phyloP scores from a whole-genome alignment of 2,888 invertebrate genomes.

The Cantharis flavilabris region DNA sequence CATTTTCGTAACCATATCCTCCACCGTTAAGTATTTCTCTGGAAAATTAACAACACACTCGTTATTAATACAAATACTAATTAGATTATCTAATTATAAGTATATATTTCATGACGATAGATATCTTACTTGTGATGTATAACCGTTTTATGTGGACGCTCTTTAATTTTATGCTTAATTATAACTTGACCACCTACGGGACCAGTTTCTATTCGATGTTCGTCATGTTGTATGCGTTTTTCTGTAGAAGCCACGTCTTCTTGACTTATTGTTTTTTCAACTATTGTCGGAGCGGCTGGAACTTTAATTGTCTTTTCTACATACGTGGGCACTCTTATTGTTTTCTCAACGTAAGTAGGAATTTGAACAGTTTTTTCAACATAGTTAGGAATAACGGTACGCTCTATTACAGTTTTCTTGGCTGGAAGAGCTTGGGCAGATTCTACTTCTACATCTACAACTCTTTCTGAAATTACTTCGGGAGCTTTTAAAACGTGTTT shows the following conservation, averaged over 20 bases:
- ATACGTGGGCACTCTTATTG: conserved; percentile 50
- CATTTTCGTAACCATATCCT: conserved; percentile 9
- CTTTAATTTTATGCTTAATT: conserved; percentile 2
- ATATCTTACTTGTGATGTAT: conserved; percentile 5
- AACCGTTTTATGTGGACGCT: not conserved
- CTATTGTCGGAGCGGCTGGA: conserved; percentile 47
- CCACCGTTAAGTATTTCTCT: not conserved
- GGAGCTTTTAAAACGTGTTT: not conserved
- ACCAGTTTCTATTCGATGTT: not conserved
- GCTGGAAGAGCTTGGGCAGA: conserved; percentile 17
- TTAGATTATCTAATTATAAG: too few species aligned
- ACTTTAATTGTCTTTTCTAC: conserved; percentile 49
- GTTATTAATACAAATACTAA: too few species aligned
- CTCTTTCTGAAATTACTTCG: conserved; percentile 10
- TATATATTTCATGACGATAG: too few species aligned
- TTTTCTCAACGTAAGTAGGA: conserved; percentile 51
- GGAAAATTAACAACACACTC: too few species aligned
- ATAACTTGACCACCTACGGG: not conserved
- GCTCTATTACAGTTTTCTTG: conserved; percentile 46
- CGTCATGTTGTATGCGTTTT: not conserved
- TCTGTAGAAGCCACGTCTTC: conserved; percentile 31
- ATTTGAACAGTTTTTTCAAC: conserved; percentile 51
- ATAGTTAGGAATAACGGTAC: conserved; percentile 51
- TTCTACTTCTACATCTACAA: conserved; percentile 26
- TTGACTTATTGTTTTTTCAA: conserved; percentile 46